Percentiles rank a stretch among this genome's conserved stretches.
Conservation (phyloP, 2,888 invertebrate species). For the Xestia sexstrigata region DNA sequence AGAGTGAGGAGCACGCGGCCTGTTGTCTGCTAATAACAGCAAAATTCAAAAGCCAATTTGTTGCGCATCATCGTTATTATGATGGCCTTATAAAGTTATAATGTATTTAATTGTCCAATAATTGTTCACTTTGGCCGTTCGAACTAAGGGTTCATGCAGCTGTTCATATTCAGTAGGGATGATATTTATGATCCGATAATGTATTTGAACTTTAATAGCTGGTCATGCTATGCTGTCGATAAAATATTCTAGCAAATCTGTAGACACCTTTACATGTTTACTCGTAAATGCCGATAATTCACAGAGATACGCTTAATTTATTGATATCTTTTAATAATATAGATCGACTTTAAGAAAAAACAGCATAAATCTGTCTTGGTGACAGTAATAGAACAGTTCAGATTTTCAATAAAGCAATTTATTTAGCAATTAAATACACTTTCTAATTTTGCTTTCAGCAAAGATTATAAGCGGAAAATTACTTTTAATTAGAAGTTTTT, state of each 20-base stretch:
- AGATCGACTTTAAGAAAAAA: constrained; percentile 11
- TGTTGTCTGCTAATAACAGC: background rate
- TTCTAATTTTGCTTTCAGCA: constrained; percentile 39
- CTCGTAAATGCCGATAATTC: constrained; percentile 14
- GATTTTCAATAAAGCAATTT: constrained; percentile 22
- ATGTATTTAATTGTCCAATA: background rate
- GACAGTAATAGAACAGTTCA: constrained; percentile 7
- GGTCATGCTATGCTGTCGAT: background rate
- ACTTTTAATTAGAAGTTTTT: constrained; percentile 12
- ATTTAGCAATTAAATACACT: constrained; percentile 11
- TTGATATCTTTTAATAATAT: constrained; percentile 21
- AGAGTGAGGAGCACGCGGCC: background rate
- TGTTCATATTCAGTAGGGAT: background rate
- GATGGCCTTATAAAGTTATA: background rate
- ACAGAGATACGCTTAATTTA: constrained; percentile 10
- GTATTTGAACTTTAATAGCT: background rate
- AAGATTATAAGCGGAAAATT: constrained; percentile 37
- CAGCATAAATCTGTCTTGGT: constrained; percentile 8
- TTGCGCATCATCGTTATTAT: background rate
- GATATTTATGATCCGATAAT: background rate
- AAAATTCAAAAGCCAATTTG: background rate
- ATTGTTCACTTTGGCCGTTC: background rate
- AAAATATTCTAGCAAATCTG: background rate
- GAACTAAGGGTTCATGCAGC: background rate
- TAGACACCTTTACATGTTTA: background rate